Evolutionary conservation across 2,113 vertebrate genomes (phyloP).

Genomic region (human (Homo sapiens)): GRCh38 chr7:27595501-27596000

Average conservation of each 20-base stretch:
- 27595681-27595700: constrained; percentile 46
- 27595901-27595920: not conserved
- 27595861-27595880: constrained; percentile 37
- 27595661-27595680: not conserved
- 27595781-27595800: constrained; percentile 20
- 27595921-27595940: not conserved
- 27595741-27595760: not conserved
- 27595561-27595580: not conserved
- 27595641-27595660: not conserved
- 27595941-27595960: constrained; percentile 7
- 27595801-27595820: constrained; percentile 18
- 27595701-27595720: not conserved
- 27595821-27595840: not conserved
- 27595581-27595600: too few relatives aligned
- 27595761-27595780: not conserved
- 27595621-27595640: not conserved
- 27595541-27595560: too few relatives aligned
- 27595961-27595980: constrained; percentile 25
- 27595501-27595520: too few relatives aligned
- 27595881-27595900: constrained; percentile 3
- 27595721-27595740: not conserved
- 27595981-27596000: not conserved
- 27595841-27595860: not conserved
- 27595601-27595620: not conserved
- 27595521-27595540: too few relatives aligned